Evolutionary conservation across 2,113 vertebrate species (phyloP).

Genomic region (Isurus oxyrinchus): DNA sequence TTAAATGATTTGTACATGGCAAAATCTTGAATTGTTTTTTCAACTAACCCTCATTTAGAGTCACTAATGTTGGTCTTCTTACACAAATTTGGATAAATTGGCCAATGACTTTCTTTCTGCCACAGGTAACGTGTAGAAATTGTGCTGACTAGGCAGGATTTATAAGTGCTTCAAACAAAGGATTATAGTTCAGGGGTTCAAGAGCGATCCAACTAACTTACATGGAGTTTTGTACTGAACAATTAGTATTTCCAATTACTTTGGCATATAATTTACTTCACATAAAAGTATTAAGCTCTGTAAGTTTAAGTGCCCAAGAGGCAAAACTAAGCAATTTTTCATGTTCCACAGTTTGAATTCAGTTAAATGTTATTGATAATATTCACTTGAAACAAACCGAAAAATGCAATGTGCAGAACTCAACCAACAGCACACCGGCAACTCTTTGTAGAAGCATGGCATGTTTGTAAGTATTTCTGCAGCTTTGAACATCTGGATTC

Average conservation of each 20-base stretch:
- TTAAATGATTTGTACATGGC: not conserved
- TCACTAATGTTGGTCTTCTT: too few relatives aligned
- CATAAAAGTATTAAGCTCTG: not conserved
- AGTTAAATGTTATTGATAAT: too few relatives aligned
- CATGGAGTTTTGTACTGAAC: not conserved
- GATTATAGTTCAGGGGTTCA: too few relatives aligned
- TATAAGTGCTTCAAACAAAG: not conserved
- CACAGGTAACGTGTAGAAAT: too few relatives aligned
- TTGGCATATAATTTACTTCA: not conserved
- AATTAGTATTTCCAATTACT: not conserved
- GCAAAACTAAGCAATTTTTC: too few relatives aligned
- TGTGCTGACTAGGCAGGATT: too few relatives aligned
- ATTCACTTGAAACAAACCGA: too few relatives aligned
- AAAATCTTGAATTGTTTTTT: too few relatives aligned
- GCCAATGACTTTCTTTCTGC: too few relatives aligned
- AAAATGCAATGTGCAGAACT: too few relatives aligned
- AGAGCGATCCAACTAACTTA: not conserved
- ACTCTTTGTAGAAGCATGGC: not conserved
- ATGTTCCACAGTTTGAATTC: not conserved
- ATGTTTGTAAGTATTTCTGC: too few relatives aligned
- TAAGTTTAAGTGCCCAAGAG: not conserved
- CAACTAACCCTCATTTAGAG: too few relatives aligned
- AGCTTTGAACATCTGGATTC: not conserved
- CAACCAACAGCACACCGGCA: not conserved
- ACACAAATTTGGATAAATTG: not conserved